Conservation (phyloP, 2,113 vertebrate genomes). For the Elachura formosa region DNA sequence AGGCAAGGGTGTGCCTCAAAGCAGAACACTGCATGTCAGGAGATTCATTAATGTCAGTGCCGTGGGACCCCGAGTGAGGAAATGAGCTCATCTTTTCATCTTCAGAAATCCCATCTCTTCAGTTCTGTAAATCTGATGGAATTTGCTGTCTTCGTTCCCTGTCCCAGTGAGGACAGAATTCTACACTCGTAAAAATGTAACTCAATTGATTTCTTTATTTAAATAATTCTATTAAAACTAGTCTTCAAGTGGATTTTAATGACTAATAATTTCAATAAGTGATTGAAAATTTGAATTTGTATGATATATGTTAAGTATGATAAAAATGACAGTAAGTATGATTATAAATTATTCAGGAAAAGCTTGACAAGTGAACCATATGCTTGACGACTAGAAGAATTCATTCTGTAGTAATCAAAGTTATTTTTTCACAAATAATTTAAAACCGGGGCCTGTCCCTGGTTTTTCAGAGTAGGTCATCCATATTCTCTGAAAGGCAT, state of each 20-base stretch:
- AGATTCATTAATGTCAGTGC: not conserved
- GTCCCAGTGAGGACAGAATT: not conserved
- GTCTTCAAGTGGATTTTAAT: not conserved
- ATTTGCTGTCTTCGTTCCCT: not conserved
- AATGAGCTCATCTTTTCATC: not conserved
- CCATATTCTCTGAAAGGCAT: too few species aligned
- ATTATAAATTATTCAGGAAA: not conserved
- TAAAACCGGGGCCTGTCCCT: not conserved
- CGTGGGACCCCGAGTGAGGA: not conserved
- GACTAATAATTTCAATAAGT: accelerated
- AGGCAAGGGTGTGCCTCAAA: not conserved
- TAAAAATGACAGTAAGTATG: not conserved
- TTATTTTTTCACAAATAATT: accelerated
- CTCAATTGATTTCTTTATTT: not conserved
- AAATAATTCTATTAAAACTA: not conserved
- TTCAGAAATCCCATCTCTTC: not conserved
- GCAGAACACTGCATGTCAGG: not conserved
- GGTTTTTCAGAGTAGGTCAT: not conserved
- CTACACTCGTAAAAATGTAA: not conserved
- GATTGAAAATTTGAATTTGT: not conserved
- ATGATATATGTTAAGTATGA: not conserved
- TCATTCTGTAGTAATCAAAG: not conserved
- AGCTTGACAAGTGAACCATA: not conserved
- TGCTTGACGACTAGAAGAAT: not conserved
- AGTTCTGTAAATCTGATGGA: not conserved